Percentiles rank a stretch among this genome's conserved stretches.
phyloP scores from a whole-genome alignment of 2,888 invertebrate species.

The Malthinus seriepunctatus region DNA sequence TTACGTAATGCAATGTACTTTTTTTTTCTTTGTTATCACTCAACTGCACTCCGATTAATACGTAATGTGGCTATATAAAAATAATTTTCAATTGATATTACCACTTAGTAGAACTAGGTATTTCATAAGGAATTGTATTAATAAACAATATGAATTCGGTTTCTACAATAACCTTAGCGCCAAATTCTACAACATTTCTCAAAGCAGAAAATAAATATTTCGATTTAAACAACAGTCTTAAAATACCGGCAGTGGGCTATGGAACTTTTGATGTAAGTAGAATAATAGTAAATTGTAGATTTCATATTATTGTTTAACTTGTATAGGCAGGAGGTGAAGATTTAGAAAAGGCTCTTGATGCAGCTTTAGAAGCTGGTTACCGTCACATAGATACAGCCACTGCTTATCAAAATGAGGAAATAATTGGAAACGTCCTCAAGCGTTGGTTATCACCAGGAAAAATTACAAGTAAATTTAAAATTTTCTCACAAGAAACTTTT shows the following conservation, averaged over 20 bases:
- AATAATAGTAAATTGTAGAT: background rate
- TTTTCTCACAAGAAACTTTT: background rate
- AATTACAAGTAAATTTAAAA: slow-evolving; percentile 35
- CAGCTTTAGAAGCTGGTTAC: slow-evolving; percentile 76
- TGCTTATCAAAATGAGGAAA: slow-evolving; percentile 76
- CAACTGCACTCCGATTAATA: too few relatives aligned
- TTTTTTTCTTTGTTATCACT: too few relatives aligned
- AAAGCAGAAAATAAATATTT: slow-evolving; percentile 39
- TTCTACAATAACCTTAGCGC: too few relatives aligned
- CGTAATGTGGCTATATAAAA: too few relatives aligned
- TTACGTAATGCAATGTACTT: too few relatives aligned
- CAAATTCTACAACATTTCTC: background rate
- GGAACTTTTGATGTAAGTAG: background rate
- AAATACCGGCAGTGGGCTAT: background rate
- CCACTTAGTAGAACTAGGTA: too few relatives aligned
- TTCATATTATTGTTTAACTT: too few relatives aligned
- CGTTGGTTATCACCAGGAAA: slow-evolving; percentile 71
- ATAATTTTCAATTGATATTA: too few relatives aligned
- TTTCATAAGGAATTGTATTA: too few relatives aligned
- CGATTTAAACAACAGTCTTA: background rate
- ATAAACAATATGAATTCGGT: too few relatives aligned
- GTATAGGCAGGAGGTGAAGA: slow-evolving; percentile 48
- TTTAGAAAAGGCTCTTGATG: slow-evolving; percentile 67
- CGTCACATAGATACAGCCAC: slow-evolving; percentile 82
- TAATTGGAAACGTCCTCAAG: slow-evolving; percentile 73